A percentile compares a stretch with the other conserved stretches of the same genome.
Conservation (phyloP, 2,797 vertebrate species). For the Coracias cyanogaster region DNA sequence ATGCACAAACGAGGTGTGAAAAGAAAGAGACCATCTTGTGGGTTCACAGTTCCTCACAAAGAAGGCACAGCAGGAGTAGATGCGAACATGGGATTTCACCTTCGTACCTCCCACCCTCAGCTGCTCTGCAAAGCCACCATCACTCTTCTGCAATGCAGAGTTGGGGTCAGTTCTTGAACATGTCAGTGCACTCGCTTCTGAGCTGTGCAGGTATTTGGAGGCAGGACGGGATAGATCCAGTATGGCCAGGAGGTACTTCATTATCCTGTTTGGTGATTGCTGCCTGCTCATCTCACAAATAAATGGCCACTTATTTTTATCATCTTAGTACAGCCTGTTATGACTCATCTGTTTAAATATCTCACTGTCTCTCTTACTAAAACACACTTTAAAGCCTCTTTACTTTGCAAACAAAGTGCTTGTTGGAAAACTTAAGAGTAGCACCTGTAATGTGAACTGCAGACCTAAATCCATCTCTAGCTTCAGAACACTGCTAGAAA, state of each 20-base stretch:
- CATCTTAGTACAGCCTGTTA: not conserved
- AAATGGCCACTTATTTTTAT: not conserved
- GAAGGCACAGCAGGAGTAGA: not conserved
- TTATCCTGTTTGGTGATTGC: not conserved
- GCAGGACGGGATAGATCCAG: not conserved
- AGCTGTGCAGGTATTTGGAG: not conserved
- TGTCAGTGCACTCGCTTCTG: not conserved
- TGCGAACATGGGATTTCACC: rapidly evolving
- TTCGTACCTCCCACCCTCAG: not conserved
- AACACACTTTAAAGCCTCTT: not conserved
- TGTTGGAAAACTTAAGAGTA: not conserved
- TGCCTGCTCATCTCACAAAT: not conserved
- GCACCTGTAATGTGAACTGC: not conserved
- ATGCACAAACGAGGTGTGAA: not conserved
- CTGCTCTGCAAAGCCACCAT: not conserved
- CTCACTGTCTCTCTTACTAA: not conserved
- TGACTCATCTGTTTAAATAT: not conserved
- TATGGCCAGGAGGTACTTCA: not conserved
- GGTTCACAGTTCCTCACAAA: not conserved
- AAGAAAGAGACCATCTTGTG: not conserved
- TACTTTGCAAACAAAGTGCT: not conserved
- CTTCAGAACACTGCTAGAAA: not conserved
- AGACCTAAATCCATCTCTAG: not conserved
- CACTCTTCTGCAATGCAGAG: not conserved
- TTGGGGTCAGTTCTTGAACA: not conserved